Evolutionary conservation across 2,797 vertebrate genomes (phyloP), one percentile per base, ranked within the genome.

Genomic region (Hydrophis major): DNA sequence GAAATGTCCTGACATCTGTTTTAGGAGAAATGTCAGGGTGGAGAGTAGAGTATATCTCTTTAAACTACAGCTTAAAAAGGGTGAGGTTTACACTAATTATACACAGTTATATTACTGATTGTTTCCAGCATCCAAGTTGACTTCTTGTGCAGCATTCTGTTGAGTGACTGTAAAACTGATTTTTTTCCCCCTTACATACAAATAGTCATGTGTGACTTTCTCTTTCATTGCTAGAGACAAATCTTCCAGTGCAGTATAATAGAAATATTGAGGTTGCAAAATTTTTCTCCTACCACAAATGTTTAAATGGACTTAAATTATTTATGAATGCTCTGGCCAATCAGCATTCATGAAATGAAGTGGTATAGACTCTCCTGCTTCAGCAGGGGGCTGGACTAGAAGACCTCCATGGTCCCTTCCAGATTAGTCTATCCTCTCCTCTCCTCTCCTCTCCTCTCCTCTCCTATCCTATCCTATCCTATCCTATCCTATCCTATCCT

Each of bases 61-160:
- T n/a, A 91, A 93, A 88, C 66, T 50, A 20, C 74, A 87, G 27
- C 32, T 93, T 88, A 60, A 63, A 66, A 50, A 66, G 69, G 90
- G 66, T 57, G 50, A 50, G 32, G 83, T 50, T 86, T 91, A 56
- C 87, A 86, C 86, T 89, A 91, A 91, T 93, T 93, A 63, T 16
- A 91, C 57, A 89, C 20, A 4, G 32, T 37, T 18, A 42, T n/a
- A 88, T 57, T 66, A 8, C 74, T 57, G 69, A 91, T 86, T 20
- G 18, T 93, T 91, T 86, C 93, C 69, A 56, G 25, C 69, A 60
- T 27, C 50, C 18, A 91, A 89, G 91, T 20, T 86, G 87, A 10
- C 1, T 22, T 2, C 14, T 59, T 88, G 0, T 8, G 69, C 47
- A 90, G 60, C 89, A 14, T 37, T 89, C 22, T 6, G 50, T 6